A percentile compares a stretch with the other conserved stretches of the same genome.
Conservation (phyloP, 35 echinoderm and acorn worm genomes). For the Patiria miniata region DNA sequence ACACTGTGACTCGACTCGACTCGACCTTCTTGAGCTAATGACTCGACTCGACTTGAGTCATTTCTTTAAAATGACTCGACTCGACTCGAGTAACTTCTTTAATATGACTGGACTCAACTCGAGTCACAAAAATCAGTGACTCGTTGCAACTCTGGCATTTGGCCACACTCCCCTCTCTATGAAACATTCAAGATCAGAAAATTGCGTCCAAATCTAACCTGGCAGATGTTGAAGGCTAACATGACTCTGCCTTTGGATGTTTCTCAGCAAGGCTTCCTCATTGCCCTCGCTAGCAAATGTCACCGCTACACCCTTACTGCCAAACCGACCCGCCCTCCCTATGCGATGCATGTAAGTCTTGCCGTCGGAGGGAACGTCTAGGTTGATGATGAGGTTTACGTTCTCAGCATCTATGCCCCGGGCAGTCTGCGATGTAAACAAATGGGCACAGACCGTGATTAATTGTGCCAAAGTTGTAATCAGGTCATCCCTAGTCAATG, state of each 20-base stretch:
- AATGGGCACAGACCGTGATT: neutral
- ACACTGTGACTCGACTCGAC: neutral
- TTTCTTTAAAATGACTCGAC: no score
- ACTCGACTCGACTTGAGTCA: no score
- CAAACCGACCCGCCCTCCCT: constrained; percentile 90
- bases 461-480: no score
- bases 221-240: constrained; percentile 62
- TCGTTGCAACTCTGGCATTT: no score
- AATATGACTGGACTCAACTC: no score
- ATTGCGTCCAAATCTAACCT: constrained; percentile 42
- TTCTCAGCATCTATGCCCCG: constrained; percentile 98
- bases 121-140: no score
- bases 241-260: constrained; percentile 67
- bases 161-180: neutral
- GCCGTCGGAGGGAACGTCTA: constrained; percentile 83
- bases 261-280: constrained; percentile 69
- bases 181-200: neutral
- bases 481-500: no score
- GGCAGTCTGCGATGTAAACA: constrained; percentile 70
- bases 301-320: constrained; percentile 83
- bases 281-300: constrained; percentile 72
- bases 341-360: constrained; percentile 98
- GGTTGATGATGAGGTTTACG: constrained; percentile 91
- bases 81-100: no score
- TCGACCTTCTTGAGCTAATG: no score